Base-by-base conservation (phyloP, 2,797 vertebrate genomes). In the Merluccius polli region DNA sequence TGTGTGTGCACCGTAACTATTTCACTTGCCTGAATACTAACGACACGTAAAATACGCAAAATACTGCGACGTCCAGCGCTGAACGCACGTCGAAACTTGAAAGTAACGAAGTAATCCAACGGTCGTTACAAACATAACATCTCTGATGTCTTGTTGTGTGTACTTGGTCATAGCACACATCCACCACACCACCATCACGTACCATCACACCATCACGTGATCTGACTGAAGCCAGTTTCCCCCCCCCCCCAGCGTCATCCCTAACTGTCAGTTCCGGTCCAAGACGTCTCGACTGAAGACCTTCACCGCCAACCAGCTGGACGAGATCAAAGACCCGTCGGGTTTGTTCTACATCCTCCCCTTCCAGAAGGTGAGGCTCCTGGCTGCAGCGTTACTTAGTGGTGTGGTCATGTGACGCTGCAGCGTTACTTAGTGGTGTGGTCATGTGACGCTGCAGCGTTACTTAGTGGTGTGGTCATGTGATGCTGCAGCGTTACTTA, bases 241-340 rank as follows among this genome's bases (percentile, higher is more conserved):
- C 10, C 8, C 68, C 82, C 86, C 36, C 85, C 76, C 71, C 88
- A 99, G 98, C 30, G 94, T 99, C 83, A 97, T 99, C 89, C 97
- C 97, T 77, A 99, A 99, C 88, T 96, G 97, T 81, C 98, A 99
- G 87, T 99, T 99, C 85, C 95, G 97, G 77, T 98, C 98, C 30
- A 99, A 97, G 90, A 98, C 97, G 0, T 96, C 97, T n/a, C 94
- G 98, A 73, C 86, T 99, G 83, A 99, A 99, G 92, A 99, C 98
- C 0, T 99, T 98, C 84, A 99, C 97, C 0, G 96, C 98, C 76
- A 99, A 96, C 82, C 98, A 99, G 78, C 93, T 99, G 16, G 98
- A 99, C 83, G 98, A 99, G 92, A 97, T 99, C 87, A 99, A 99
- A 89, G 98, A 99, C 81, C 98, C 96, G 0, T 99, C 98, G 0